Percentiles rank a stretch among this genome's conserved stretches.
phyloP scores from a whole-genome alignment of 2,113 vertebrate genomes.

The Gila orcuttii region DNA sequence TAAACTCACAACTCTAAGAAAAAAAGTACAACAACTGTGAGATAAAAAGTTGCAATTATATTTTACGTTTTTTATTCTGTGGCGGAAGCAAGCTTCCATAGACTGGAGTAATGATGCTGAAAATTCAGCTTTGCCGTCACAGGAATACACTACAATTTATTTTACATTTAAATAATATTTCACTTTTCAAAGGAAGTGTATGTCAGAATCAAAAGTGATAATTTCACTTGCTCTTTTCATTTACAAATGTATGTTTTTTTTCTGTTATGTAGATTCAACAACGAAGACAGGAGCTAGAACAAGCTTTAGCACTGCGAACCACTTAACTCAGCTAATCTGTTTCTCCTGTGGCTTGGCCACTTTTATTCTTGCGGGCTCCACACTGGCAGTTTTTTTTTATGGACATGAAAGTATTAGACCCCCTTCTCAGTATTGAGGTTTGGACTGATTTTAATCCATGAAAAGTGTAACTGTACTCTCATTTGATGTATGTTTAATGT shows the following conservation, averaged over 20 bases:
- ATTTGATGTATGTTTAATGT: slow-evolving; percentile 46
- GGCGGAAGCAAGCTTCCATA: too few species aligned
- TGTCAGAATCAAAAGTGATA: neutral
- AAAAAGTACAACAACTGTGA: too few species aligned
- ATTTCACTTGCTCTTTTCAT: neutral
- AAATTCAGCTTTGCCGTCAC: neutral
- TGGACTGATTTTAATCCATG: slow-evolving; percentile 13
- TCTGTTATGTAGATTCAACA: slow-evolving; percentile 87
- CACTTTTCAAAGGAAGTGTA: neutral
- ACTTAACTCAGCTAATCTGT: slow-evolving; percentile 75
- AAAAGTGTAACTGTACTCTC: neutral
- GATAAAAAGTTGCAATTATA: too few species aligned
- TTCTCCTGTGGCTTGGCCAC: neutral
- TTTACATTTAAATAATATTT: neutral
- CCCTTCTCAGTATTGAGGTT: neutral
- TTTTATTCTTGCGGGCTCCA: neutral
- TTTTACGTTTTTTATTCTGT: too few species aligned
- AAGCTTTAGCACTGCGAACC: slow-evolving; percentile 92
- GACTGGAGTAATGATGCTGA: neutral
- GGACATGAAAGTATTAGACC: slow-evolving; percentile 9
- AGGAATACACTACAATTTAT: neutral
- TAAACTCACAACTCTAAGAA: too few species aligned
- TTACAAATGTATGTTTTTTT: neutral
- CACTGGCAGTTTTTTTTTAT: slow-evolving; percentile 7
- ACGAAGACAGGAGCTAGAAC: slow-evolving; percentile 96